These are phyloP conservation scores for Ia io DNA, from an alignment of 2,113 vertebrate genomes.

Conservation along the genomic window DNA sequence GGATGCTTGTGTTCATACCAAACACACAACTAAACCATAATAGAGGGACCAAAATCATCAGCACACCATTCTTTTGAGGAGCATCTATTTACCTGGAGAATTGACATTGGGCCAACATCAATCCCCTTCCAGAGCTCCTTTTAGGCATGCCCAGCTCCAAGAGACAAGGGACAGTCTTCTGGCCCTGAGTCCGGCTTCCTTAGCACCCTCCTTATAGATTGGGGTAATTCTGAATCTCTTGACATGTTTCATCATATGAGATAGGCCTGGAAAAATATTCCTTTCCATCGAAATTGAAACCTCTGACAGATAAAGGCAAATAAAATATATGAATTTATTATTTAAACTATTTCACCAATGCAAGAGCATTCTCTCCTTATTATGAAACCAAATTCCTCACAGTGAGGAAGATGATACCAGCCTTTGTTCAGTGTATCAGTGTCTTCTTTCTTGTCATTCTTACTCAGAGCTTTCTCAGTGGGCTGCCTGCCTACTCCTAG, in stretches of 20 bases:
- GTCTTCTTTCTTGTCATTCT: slow-evolving; percentile 46
- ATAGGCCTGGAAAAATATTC: background rate
- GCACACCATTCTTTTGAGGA: background rate
- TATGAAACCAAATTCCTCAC: slow-evolving; percentile 13
- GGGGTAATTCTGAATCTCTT: background rate
- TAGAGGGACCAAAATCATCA: background rate
- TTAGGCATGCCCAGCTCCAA: no score
- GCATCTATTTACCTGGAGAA: background rate
- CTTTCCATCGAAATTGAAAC: background rate
- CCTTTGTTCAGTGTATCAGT: background rate
- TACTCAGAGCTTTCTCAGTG: background rate
- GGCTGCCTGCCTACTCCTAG: slow-evolving; percentile 13
- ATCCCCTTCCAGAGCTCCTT: rapidly evolving
- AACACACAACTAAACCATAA: background rate
- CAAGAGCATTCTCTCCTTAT: slow-evolving; percentile 13
- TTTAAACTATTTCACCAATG: slow-evolving; percentile 13
- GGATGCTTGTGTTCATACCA: background rate
- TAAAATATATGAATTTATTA: slow-evolving; percentile 18
- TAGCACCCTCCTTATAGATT: background rate
- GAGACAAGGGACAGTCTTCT: background rate
- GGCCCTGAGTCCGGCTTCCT: background rate
- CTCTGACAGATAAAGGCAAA: slow-evolving; percentile 33
- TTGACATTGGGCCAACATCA: background rate
- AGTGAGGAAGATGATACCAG: background rate
- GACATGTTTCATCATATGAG: background rate